phyloP scores from a whole-genome alignment of 2,113 vertebrate species.

The Australoheros scitulus region DNA sequence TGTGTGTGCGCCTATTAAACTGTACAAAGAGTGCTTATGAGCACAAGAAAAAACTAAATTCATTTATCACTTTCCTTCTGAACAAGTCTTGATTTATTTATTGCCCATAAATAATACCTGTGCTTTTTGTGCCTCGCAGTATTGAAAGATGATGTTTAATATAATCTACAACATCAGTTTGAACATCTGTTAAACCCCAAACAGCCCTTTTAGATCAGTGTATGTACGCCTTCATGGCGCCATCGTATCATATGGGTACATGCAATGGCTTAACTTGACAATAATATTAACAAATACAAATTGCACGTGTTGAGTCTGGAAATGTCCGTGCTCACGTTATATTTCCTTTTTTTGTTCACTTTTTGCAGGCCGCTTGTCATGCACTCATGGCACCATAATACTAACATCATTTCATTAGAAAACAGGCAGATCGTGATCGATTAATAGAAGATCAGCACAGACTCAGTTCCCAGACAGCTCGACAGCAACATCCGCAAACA shows the following conservation, averaged over 20 bases:
- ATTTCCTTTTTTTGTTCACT: not conserved
- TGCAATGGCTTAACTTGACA: not conserved
- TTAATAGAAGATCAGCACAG: fast-evolving
- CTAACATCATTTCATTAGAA: not conserved
- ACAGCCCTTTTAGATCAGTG: fast-evolving
- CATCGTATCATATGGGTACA: not conserved
- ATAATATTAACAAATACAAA: not conserved
- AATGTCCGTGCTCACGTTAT: not conserved
- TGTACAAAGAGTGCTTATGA: not conserved
- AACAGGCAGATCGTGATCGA: fast-evolving
- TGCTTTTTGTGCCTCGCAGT: fast-evolving
- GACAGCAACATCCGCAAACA: not conserved
- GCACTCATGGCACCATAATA: fast-evolving
- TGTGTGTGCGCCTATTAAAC: fast-evolving
- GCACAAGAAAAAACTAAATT: not conserved
- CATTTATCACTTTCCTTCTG: fast-evolving
- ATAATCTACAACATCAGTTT: fast-evolving
- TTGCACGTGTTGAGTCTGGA: not conserved
- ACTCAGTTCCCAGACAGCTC: not conserved
- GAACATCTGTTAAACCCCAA: fast-evolving
- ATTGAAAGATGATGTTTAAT: not conserved
- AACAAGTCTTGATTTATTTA: fast-evolving
- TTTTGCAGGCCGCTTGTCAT: not conserved
- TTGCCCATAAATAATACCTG: not conserved
- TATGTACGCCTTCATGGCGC: fast-evolving